Evolutionary conservation across 2,888 invertebrate genomes (phyloP).

Genomic region (Muschampia plurimacula): DNA sequence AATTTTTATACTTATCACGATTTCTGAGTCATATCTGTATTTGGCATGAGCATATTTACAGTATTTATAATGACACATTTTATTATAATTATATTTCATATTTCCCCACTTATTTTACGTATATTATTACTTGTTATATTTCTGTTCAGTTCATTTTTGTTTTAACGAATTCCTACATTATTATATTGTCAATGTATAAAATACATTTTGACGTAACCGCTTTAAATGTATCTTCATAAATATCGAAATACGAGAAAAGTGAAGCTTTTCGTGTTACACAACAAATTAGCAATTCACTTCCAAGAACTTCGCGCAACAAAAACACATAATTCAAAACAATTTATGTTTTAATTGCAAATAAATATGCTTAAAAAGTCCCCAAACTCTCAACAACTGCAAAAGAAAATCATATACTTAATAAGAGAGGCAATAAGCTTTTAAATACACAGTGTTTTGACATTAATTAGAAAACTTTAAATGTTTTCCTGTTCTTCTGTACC

Average conservation of each 20-base stretch:
- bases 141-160: constrained; percentile 40
- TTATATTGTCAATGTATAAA: constrained; percentile 23
- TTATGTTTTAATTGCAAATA: constrained; percentile 35
- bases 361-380: constrained; percentile 37
- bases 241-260: constrained; percentile 14
- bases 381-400: constrained; percentile 27
- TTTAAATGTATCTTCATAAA: constrained; percentile 28
- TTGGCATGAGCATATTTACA: constrained; percentile 69
- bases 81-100: constrained; percentile 40
- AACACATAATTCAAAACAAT: constrained; percentile 35
- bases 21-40: constrained; percentile 55
- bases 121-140: constrained; percentile 26
- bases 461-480: constrained; percentile 11
- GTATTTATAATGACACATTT: constrained; percentile 43
- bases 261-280: constrained; percentile 9
- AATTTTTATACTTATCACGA: constrained; percentile 56
- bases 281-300: constrained; percentile 33
- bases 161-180: constrained; percentile 23
- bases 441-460: constrained; percentile 7
- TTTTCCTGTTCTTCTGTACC: background rate
- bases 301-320: constrained; percentile 28
- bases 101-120: constrained; percentile 37
- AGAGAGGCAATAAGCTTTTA: constrained; percentile 21
- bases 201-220: constrained; percentile 19
- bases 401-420: constrained; percentile 32